These are phyloP conservation scores for Stenodema calcarata DNA, from an alignment of 2,888 invertebrate species.

Conservation along the genomic window DNA sequence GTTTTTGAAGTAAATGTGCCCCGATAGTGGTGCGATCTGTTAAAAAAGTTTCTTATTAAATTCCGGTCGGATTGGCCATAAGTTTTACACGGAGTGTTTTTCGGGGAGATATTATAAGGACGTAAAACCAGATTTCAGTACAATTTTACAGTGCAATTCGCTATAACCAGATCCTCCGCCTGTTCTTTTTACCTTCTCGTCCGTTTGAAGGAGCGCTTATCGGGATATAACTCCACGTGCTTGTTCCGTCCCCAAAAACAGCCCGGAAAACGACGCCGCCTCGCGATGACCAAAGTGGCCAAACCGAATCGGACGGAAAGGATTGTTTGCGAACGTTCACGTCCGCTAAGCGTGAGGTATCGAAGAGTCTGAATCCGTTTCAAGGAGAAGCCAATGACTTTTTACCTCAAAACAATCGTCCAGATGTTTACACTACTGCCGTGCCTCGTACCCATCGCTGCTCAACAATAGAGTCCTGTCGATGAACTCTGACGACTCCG, in stretches of 20 bases:
- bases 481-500: conserved; percentile 16
- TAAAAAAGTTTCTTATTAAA: too few species aligned
- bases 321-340: conserved; percentile 23
- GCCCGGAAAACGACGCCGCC: background rate
- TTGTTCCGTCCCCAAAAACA: background rate
- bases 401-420: conserved; percentile 39
- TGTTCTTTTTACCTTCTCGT: too few species aligned
- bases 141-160: too few species aligned
- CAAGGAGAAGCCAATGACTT: conserved; percentile 40
- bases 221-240: background rate
- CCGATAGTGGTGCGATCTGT: too few species aligned
- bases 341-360: conserved; percentile 11
- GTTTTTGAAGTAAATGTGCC: too few species aligned
- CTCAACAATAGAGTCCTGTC: conserved; percentile 36
- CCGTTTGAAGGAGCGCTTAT: too few species aligned
- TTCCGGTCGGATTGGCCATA: too few species aligned
- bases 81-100: too few species aligned
- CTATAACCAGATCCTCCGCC: too few species aligned
- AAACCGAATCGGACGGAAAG: background rate
- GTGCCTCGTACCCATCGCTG: background rate
- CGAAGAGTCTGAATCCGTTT: conserved; percentile 21
- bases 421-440: conserved; percentile 26
- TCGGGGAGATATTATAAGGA: too few species aligned
- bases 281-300: background rate
- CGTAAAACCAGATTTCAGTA: too few species aligned